These are phyloP conservation scores for Uria aalge DNA, from an alignment of 2,113 vertebrate species.

Conservation along the genomic window DNA sequence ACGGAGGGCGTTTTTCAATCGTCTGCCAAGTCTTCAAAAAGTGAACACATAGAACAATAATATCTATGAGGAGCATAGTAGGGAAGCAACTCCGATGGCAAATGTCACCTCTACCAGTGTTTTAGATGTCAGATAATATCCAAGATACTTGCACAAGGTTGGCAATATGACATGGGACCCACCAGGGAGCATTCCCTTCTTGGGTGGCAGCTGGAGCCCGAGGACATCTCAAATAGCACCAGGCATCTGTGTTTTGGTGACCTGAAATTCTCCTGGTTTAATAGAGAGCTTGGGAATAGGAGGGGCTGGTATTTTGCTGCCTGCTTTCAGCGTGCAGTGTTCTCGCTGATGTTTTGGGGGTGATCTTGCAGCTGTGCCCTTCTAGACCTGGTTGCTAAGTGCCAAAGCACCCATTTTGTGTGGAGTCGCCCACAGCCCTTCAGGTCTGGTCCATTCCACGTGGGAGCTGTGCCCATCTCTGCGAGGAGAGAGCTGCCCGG, in stretches of 20 bases:
- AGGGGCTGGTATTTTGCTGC: background rate
- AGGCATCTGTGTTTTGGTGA: background rate
- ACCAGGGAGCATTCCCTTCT: background rate
- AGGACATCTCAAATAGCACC: background rate
- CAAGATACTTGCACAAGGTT: background rate
- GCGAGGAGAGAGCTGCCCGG: background rate
- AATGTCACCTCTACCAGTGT: background rate
- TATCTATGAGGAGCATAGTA: background rate
- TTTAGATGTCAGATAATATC: background rate
- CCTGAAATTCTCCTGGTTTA: background rate
- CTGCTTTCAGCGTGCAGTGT: rapidly evolving
- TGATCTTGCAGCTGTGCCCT: background rate
- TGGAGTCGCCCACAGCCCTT: background rate
- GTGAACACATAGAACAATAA: background rate
- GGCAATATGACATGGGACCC: background rate
- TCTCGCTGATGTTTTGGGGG: background rate
- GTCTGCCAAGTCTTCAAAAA: background rate
- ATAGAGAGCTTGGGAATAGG: background rate
- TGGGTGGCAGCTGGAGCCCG: background rate
- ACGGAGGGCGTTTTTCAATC: background rate
- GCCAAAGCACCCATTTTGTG: background rate
- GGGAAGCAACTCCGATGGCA: background rate
- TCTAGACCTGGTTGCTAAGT: background rate
- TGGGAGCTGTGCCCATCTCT: rapidly evolving
- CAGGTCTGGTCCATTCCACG: rapidly evolving